These are phyloP conservation scores for Athrips mouffetella DNA, from an alignment of 2,888 invertebrate species.

Conservation along the genomic window DNA sequence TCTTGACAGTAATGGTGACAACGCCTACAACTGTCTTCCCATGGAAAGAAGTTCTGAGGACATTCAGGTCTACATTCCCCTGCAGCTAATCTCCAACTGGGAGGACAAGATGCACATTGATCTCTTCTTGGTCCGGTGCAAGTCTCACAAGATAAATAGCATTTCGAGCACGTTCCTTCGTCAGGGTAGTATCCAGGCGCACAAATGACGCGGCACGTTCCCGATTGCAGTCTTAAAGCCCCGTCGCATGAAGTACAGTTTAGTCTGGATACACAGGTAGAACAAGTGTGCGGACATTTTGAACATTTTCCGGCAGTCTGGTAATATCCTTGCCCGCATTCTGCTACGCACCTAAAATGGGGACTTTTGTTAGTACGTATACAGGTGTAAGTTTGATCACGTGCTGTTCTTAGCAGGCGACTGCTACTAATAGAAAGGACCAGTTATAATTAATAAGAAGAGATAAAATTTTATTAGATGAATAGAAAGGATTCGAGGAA, in stretches of 20 bases:
- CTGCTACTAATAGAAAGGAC: too few species aligned
- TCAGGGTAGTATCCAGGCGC: slow-evolving; percentile 91
- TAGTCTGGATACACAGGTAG: slow-evolving; percentile 85
- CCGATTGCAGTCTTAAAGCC: slow-evolving; percentile 88
- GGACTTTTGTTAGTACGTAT: slow-evolving; percentile 30
- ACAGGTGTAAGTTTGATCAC: too few species aligned
- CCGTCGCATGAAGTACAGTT: slow-evolving; percentile 89
- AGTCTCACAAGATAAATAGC: slow-evolving; percentile 90
- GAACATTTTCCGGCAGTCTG: slow-evolving; percentile 86
- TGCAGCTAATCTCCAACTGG: slow-evolving; percentile 87
- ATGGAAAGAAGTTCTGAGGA: slow-evolving; percentile 90
- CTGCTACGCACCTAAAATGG: slow-evolving; percentile 82
- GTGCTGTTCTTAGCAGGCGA: too few species aligned
- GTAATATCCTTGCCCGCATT: slow-evolving; percentile 87
- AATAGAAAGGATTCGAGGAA: too few species aligned
- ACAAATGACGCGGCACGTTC: slow-evolving; percentile 88
- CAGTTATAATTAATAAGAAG: too few species aligned
- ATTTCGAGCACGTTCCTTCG: slow-evolving; percentile 88
- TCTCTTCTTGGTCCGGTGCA: slow-evolving; percentile 90
- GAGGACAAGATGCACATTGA: slow-evolving; percentile 90
- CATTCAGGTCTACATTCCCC: slow-evolving; percentile 92
- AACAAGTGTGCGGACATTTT: slow-evolving; percentile 88
- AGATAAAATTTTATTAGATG: too few species aligned
- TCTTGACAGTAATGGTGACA: slow-evolving; percentile 94
- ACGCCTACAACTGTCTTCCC: slow-evolving; percentile 89